Evolutionary conservation across 2,797 vertebrate genomes (phyloP).

Genomic region (Pseudochirops cupreus): DNA sequence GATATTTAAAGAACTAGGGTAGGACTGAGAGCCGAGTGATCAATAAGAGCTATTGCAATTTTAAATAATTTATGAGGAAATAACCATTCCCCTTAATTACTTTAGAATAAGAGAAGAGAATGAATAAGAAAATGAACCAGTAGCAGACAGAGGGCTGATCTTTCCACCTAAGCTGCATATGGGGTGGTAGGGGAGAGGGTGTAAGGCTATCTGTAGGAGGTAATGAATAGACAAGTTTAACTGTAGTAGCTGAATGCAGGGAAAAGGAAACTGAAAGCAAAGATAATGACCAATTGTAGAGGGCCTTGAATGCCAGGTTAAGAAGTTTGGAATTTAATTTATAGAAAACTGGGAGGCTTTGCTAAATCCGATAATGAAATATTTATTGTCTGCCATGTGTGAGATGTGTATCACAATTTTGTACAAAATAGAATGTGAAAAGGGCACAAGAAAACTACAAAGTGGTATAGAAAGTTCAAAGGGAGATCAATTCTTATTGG

Average conservation of each 20-base stretch:
- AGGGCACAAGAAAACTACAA: not conserved
- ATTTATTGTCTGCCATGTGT: not conserved
- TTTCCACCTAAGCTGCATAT: not conserved
- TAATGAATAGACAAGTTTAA: not conserved
- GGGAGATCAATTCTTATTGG: not conserved
- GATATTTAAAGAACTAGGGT: not conserved
- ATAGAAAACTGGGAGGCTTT: not conserved
- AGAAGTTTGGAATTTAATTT: not conserved
- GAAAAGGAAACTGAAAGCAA: not conserved
- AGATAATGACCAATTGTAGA: not conserved
- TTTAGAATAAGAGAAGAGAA: not conserved
- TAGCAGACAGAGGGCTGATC: not conserved
- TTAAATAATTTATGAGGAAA: constrained; percentile 6
- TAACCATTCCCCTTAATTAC: not conserved
- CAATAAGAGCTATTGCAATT: not conserved
- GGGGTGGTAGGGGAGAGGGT: not conserved
- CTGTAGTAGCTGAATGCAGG: not conserved
- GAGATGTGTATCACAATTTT: not conserved
- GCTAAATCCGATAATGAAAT: not conserved
- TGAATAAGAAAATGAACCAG: not conserved
- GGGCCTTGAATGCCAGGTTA: not conserved
- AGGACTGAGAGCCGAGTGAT: not conserved
- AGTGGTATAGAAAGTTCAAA: not conserved
- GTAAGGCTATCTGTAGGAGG: not conserved
- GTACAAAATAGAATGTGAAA: not conserved